These are phyloP conservation scores for Callimico goeldii DNA, from an alignment of 2,797 vertebrate genomes.

Conservation along the genomic window DNA sequence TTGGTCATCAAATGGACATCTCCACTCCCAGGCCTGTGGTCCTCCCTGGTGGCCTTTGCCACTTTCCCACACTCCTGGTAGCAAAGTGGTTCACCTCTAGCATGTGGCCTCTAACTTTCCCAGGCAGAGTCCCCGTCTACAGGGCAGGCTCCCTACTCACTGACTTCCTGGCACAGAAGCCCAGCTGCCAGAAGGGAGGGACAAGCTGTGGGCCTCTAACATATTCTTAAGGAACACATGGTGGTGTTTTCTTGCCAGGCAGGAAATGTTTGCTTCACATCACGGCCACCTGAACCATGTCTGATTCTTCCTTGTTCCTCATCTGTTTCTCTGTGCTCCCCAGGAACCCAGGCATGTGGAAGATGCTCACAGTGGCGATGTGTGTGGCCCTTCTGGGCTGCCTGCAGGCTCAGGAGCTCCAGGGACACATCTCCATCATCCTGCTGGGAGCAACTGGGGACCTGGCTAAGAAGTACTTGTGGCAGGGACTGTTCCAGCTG, in stretches of 20 bases:
- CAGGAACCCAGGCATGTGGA: not conserved
- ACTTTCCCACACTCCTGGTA: not conserved
- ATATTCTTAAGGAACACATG: not conserved
- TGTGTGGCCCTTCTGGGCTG: constrained; percentile 71
- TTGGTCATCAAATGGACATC: accelerated
- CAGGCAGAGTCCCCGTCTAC: not conserved
- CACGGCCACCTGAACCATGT: accelerated
- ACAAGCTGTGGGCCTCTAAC: not conserved
- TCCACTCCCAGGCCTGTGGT: accelerated
- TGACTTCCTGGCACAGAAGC: not conserved
- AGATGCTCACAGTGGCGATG: constrained; percentile 76
- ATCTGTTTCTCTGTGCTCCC: not conserved
- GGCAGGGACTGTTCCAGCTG: constrained; percentile 96
- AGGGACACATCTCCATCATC: constrained; percentile 92
- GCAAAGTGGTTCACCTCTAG: not conserved
- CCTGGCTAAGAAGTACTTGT: constrained; percentile 95
- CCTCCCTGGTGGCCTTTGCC: not conserved
- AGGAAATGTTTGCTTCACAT: not conserved
- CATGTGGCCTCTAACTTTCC: not conserved
- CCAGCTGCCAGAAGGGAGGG: not conserved
- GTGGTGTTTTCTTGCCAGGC: not conserved
- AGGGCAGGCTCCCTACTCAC: not conserved
- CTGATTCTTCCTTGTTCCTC: constrained; percentile 45
- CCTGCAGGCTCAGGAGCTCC: constrained; percentile 70
- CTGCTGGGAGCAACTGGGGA: constrained; percentile 95